A percentile compares a stretch with the other conserved stretches of the same genome.
Evolutionary conservation across 2,888 invertebrate genomes (phyloP).

Genomic region (Caenorhabditis becei): DNA sequence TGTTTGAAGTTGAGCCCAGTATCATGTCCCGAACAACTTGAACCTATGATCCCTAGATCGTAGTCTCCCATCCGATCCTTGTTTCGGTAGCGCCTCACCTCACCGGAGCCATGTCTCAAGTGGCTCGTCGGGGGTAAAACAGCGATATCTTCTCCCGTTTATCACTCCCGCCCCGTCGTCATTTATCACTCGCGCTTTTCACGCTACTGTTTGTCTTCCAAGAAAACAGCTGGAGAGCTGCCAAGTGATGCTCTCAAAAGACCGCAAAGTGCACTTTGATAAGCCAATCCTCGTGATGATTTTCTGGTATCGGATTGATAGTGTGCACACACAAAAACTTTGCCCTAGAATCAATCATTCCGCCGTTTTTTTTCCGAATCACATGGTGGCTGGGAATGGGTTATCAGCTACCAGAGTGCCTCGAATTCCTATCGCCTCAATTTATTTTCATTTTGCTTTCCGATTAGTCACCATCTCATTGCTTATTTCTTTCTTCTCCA

Average conservation of each 20-base stretch:
- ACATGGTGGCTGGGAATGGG: conserved; percentile 24
- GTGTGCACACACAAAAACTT: background rate
- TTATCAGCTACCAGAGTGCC: conserved; percentile 17
- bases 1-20: background rate
- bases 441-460: background rate
- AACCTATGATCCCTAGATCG: conserved; percentile 44
- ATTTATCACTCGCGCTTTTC: conserved; percentile 22
- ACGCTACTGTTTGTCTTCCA: conserved; percentile 46
- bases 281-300: conserved; percentile 33
- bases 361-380: conserved; percentile 7
- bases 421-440: background rate
- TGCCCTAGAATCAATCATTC: conserved; percentile 3
- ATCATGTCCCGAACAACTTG: conserved; percentile 20
- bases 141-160: conserved; percentile 23
- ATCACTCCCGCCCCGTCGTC: background rate
- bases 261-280: conserved; percentile 50
- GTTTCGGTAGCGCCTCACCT: conserved; percentile 29
- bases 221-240: conserved; percentile 60
- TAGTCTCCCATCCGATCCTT: conserved; percentile 29
- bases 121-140: conserved; percentile 34
- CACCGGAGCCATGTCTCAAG: conserved; percentile 37
- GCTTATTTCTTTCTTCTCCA: conserved; percentile 8
- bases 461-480: conserved; percentile 35
- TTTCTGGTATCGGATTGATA: background rate
- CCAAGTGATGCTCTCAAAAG: conserved; percentile 35